These are phyloP conservation scores for Rhinella marina DNA, from an alignment of 2,797 vertebrate species.

Conservation along the genomic window DNA sequence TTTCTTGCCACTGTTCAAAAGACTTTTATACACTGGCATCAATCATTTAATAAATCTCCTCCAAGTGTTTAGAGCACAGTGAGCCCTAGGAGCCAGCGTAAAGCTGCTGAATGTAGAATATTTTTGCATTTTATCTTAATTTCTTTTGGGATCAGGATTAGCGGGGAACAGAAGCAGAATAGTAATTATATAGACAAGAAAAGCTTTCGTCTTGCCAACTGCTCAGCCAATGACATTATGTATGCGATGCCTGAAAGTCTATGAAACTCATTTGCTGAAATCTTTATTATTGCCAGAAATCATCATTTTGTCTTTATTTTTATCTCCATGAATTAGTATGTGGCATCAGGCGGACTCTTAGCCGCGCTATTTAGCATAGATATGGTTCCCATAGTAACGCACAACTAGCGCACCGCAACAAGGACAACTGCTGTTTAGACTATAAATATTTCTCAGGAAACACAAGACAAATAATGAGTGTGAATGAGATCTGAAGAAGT, in stretches of 20 bases:
- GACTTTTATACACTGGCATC: too few relatives aligned
- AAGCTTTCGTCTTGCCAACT: background rate
- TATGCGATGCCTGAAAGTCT: background rate
- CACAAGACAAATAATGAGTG: constrained; percentile 2
- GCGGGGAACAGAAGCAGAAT: background rate
- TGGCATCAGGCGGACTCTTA: background rate
- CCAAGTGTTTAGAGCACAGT: background rate
- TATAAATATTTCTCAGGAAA: constrained; percentile 28
- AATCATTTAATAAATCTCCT: too few relatives aligned
- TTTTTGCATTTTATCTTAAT: constrained; percentile 6
- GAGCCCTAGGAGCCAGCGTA: background rate
- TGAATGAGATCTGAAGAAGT: background rate
- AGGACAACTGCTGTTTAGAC: constrained; percentile 22
- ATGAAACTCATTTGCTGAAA: background rate
- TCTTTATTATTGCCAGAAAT: background rate
- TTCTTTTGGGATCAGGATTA: constrained; percentile 3
- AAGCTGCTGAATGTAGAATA: background rate
- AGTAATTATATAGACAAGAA: background rate
- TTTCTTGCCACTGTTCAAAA: too few relatives aligned
- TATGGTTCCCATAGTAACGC: constrained; percentile 36
- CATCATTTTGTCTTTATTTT: background rate
- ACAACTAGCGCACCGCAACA: constrained; percentile 27
- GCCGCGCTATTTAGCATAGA: background rate
- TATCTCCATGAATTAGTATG: constrained; percentile 8
- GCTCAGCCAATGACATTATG: background rate